Percentiles rank a stretch among this genome's conserved stretches.
phyloP scores from a whole-genome alignment of 2,888 invertebrate species.

The Acrocera orbiculus region DNA sequence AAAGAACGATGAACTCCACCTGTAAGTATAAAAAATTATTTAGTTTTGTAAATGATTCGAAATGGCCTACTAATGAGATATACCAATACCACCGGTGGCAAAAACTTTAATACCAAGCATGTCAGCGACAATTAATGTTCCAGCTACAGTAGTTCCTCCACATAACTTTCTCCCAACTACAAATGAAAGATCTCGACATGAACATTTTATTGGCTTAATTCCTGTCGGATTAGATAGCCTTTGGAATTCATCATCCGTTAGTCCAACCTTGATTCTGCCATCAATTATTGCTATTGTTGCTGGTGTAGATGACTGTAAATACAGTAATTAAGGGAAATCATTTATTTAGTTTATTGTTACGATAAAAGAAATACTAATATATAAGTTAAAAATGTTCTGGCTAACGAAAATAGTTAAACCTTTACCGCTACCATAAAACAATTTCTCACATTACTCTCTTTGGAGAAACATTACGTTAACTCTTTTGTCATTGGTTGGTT shows the following conservation, averaged over 20 bases:
- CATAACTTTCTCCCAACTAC: slow-evolving; percentile 48
- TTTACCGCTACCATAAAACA: too few relatives aligned
- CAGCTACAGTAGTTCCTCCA: slow-evolving; percentile 94
- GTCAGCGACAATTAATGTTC: slow-evolving; percentile 74
- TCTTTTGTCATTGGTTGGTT: too few relatives aligned
- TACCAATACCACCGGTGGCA: slow-evolving; percentile 77
- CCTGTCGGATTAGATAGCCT: slow-evolving; percentile 38
- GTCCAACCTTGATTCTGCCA: slow-evolving; percentile 68
- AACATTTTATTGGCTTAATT: slow-evolving; percentile 52
- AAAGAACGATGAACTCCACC: slow-evolving; percentile 91
- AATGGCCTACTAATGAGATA: too few relatives aligned
- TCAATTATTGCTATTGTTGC: slow-evolving; percentile 82
- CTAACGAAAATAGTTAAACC: too few relatives aligned
- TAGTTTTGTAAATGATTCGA: neutral
- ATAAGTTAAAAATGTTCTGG: too few relatives aligned
- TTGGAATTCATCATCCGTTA: slow-evolving; percentile 44
- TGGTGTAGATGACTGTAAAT: slow-evolving; percentile 56
- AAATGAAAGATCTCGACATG: slow-evolving; percentile 68
- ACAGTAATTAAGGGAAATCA: neutral
- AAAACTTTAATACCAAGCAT: slow-evolving; percentile 72
- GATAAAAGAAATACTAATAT: neutral
- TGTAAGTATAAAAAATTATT: slow-evolving; percentile 19
- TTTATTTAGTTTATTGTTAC: neutral
- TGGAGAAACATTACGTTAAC: too few relatives aligned
- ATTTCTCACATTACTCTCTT: too few relatives aligned